A percentile compares a stretch with the other conserved stretches of the same genome.
phyloP scores from a whole-genome alignment of 2,113 vertebrate genomes.

The Oncorhynchus kisutch region DNA sequence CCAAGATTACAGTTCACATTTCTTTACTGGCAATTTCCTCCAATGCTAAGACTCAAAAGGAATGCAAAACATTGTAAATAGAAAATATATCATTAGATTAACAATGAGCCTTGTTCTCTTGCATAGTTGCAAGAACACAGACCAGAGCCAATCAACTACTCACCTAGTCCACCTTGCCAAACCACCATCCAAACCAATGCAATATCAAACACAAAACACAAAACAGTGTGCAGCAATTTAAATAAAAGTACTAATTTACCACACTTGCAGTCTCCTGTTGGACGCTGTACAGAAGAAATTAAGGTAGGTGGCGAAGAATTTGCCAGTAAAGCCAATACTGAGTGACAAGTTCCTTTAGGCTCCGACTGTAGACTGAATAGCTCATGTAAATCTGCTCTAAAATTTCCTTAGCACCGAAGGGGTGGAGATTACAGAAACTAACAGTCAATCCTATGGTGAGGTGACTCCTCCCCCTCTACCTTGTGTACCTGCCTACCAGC shows the following conservation, averaged over 20 bases:
- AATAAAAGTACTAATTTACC: conserved; percentile 40
- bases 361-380: conserved; percentile 33
- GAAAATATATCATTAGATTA: not conserved
- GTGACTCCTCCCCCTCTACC: not conserved
- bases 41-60: not conserved
- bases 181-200: not conserved
- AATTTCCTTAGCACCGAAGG: conserved; percentile 47
- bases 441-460: conserved; percentile 34
- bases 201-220: not conserved
- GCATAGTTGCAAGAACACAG: not conserved
- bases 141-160: not conserved
- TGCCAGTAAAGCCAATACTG: conserved; percentile 42
- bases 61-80: too few species aligned
- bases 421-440: conserved; percentile 32
- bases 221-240: not conserved
- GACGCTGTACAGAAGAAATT: conserved; percentile 19
- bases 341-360: conserved; percentile 14
- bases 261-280: conserved; percentile 29
- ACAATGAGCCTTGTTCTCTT: not conserved
- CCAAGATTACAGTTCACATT: not conserved
- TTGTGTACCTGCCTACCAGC: not conserved
- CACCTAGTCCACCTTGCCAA: not conserved
- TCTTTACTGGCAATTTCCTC: not conserved
- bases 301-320: conserved; percentile 20
- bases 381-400: conserved; percentile 47